A percentile compares a stretch with the other conserved stretches of the same genome.
phyloP scores from a whole-genome alignment of 2,113 vertebrate genomes.

The Otocyon megalotis region DNA sequence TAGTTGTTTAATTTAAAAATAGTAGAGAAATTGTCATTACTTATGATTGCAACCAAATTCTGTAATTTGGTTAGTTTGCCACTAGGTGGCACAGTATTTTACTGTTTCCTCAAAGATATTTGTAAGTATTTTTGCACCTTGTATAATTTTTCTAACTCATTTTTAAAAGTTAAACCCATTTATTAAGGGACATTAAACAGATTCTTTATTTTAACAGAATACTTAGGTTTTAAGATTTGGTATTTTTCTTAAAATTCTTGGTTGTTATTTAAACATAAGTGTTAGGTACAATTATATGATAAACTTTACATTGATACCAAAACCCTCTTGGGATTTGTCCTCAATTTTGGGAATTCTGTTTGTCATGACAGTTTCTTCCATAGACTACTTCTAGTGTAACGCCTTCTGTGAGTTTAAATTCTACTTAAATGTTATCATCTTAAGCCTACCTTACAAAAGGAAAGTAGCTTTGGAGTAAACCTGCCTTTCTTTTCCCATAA shows the following conservation, averaged over 20 bases:
- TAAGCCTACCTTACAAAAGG: neutral
- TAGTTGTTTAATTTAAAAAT: conserved; percentile 46
- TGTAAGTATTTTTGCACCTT: conserved; percentile 4
- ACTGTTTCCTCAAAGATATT: conserved; percentile 16
- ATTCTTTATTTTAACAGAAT: conserved; percentile 53
- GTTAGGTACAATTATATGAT: neutral
- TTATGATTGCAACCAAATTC: conserved; percentile 19
- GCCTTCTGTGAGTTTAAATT: neutral
- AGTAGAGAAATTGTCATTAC: neutral
- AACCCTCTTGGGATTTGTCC: neutral
- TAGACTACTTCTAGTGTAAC: neutral
- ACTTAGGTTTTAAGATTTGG: conserved; percentile 28
- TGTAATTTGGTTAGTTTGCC: conserved; percentile 8
- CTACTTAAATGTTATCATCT: neutral
- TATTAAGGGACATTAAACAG: conserved; percentile 11
- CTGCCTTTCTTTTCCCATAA: conserved; percentile 4
- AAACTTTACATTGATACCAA: conserved; percentile 36
- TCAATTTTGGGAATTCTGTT: conserved; percentile 35
- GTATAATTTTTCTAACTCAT: conserved; percentile 11
- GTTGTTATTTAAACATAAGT: conserved; percentile 55
- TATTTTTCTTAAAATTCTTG: conserved; percentile 45
- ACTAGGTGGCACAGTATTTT: conserved; percentile 51
- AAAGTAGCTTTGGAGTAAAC: neutral
- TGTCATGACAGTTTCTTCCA: neutral
- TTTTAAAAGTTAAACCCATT: neutral